Base-by-base conservation (phyloP, 2,113 vertebrate genomes). In the Coptodon rendalli region DNA sequence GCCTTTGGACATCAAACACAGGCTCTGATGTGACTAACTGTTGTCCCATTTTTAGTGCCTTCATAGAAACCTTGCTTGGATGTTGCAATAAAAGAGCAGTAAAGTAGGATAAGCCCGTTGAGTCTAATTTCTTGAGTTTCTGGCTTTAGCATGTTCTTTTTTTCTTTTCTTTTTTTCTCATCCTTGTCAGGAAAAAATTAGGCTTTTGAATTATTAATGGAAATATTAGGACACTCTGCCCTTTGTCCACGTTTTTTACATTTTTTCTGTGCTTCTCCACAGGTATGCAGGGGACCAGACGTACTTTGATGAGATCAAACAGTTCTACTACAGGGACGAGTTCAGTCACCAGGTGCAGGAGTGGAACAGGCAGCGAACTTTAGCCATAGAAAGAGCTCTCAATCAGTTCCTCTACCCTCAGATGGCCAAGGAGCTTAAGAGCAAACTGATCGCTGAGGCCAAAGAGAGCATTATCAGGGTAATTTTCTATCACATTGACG, bases 341-440 rank as follows among this genome's bases (percentile, higher is more conserved):
- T 99, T 99, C 97, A 99, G 99, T 92, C 99, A 99, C 94, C 99
- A 99, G 91, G 99, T 99, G 84, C 99, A 99, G 85, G 98, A 99
- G 91, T 99, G 99, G 99, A 99, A 99, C 91, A 97, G 98, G 34
- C 99, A 99, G 94, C 97, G 99, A 68, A 99, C 97, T 0, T 94
- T 99, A 94, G 99, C 99, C 91, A 99, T 99, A 0, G 98, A 99
- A 89, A 95, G 98, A 22, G 90, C 98, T 6, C 97, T 99, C 87
- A 98, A 96, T 92, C 98, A 99, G 86, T 99, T 99, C 95, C 97
- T 99, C 27, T 99, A 99, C 1, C 97, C 98, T 29, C 99, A 99
- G 96, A 99, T 99, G 98, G 98, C 97, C 81, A 99, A 98, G 87
- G 99, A 99, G 83, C 95, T 99, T n/a, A 99, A 98, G 93, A 99